These are phyloP conservation scores for Formica exsecta DNA, from an alignment of 1,140 invertebrate genomes.

Conservation along the genomic window DNA sequence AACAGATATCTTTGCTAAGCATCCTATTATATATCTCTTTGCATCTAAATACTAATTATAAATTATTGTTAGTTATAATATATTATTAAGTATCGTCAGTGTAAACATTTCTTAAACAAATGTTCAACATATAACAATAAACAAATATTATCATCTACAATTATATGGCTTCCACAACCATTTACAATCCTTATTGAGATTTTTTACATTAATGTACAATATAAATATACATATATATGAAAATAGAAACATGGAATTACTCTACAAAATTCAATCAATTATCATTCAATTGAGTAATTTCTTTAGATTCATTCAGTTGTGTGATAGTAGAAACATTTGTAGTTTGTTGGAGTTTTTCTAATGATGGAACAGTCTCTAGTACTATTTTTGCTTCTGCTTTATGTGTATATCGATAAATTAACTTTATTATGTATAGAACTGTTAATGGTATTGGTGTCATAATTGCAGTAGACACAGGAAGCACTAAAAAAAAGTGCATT, in stretches of 20 bases:
- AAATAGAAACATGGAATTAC: neutral
- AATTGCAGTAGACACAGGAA: conserved; percentile 95
- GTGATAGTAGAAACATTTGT: conserved; percentile 8
- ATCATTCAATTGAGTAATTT: neutral
- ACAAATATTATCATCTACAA: neutral
- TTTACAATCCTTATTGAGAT: neutral
- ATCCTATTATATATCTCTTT: neutral
- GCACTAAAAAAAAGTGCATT: conserved; percentile 85
- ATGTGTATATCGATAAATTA: conserved; percentile 75
- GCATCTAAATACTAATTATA: conserved; percentile 5
- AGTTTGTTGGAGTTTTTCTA: conserved; percentile 66
- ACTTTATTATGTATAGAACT: conserved; percentile 86
- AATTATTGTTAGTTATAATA: neutral
- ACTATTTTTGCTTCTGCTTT: conserved; percentile 65
- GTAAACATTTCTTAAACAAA: conserved; percentile 23
- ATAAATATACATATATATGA: neutral
- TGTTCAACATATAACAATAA: neutral
- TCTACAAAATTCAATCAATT: neutral
- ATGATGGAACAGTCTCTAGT: conserved; percentile 39
- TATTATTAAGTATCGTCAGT: neutral
- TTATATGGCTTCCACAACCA: neutral
- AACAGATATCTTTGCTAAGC: neutral
- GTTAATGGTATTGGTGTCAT: conserved; percentile 97
- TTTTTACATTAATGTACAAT: neutral
- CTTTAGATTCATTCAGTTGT: neutral